These are phyloP conservation scores for Mastomys natalensis DNA, from an alignment of 2,113 vertebrate genomes.

Conservation along the genomic window DNA sequence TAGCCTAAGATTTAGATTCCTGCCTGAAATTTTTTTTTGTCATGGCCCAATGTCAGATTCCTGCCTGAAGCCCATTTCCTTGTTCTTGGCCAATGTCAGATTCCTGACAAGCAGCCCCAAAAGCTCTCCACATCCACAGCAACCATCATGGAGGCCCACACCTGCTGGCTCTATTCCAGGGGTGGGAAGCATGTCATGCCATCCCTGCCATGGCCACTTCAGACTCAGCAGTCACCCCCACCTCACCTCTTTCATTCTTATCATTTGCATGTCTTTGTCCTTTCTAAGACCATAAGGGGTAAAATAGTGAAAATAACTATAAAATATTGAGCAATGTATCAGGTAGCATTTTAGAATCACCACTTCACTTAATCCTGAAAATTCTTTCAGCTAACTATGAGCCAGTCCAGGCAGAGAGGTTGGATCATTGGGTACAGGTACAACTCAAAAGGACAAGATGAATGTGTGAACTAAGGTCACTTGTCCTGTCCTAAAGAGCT, in stretches of 20 bases:
- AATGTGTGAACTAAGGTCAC: not conserved
- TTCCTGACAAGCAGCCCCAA: no score
- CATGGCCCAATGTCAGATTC: no score
- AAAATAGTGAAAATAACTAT: not conserved
- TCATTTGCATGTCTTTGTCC: not conserved
- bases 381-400: not conserved
- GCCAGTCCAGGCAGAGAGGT: not conserved
- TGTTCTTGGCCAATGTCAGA: no score
- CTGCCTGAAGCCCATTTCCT: no score
- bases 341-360: not conserved
- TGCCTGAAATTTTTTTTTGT: no score
- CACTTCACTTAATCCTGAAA: not conserved
- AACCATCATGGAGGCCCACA: no score
- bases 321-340: not conserved
- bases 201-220: no score
- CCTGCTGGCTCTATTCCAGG: no score
- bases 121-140: no score
- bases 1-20: no score
- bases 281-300: conserved; percentile 8
- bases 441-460: not conserved
- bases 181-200: no score
- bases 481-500: not conserved
- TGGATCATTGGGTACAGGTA: not conserved
- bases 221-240: not conserved
- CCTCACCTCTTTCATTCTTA: not conserved